Base-by-base conservation (phyloP, 2,797 vertebrate species). In the Clamator glandarius region DNA sequence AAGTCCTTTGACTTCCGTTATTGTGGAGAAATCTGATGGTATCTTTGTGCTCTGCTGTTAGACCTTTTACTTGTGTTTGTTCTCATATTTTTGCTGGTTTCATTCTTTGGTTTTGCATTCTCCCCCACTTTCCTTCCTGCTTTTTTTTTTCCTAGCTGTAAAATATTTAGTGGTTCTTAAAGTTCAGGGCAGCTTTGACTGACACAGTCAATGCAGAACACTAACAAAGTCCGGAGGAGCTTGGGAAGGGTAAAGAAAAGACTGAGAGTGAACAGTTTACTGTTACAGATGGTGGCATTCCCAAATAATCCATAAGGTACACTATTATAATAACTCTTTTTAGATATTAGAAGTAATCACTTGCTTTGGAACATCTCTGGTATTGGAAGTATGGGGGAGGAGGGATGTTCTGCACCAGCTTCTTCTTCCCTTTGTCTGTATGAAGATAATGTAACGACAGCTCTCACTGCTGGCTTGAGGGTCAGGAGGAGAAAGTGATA, bases 391-490 rank as follows among this genome's bases (percentile, higher is more conserved):
- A 13, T 25, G 4, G 14, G 23, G 11, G 15, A 72, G 12, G 9
- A 64, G 44, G 9, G 10, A 2, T 41, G 9, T 61, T 81, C 46
- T 90, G 50, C 15, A 26, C 3, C 6, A 8, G 8, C 62, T 89
- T 26, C 7, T 25, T 76, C 31, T 61, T 82, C 17, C 14, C 8
- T 61, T 39, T 57, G 7, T 44, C 20, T 54, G 8, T 50, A 3
- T 18, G 19, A 73, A 62, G 41, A 13, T 77, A 33, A 35, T 5
- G 12, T 46, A 25, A 62, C 41, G 29, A 20, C 31, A 59, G 6
- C 23, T 92, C 75, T 91, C 63, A 86, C 46, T 91, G 70, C 28
- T 63, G 68, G 8, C 7, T 78, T 78, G 93, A 55, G 52, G 74
- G 68, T 55, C 57, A 42, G 61, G 26, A 62, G 62, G 55, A 95